Conservation (phyloP, 2,888 invertebrate species). For the Girardia tigrina region DNA sequence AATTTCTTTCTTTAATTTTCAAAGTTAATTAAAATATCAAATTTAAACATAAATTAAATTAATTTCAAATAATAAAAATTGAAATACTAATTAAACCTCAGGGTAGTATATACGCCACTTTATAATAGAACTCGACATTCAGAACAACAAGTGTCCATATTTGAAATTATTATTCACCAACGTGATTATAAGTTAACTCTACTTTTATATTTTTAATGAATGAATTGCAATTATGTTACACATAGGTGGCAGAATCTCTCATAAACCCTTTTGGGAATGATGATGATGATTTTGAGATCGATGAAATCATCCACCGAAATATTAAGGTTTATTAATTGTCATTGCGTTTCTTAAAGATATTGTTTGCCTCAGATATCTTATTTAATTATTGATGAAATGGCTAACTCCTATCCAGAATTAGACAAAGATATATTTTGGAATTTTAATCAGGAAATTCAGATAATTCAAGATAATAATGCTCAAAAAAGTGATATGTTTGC, state of each 20-base stretch:
- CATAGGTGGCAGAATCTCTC: neutral
- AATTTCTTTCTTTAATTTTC: too few relatives aligned
- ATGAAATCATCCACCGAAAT: conserved; percentile 12
- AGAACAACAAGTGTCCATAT: too few relatives aligned
- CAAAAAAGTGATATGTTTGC: neutral
- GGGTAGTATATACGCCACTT: too few relatives aligned
- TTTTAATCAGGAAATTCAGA: neutral
- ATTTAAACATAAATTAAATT: too few relatives aligned
- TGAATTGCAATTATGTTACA: too few relatives aligned
- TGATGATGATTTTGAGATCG: conserved; percentile 14
- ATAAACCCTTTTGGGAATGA: conserved; percentile 1
- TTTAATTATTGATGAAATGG: conserved; percentile 24
- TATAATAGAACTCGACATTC: too few relatives aligned
- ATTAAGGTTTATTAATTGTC: neutral
- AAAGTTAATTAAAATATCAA: too few relatives aligned
- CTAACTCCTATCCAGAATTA: neutral
- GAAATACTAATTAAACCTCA: too few relatives aligned
- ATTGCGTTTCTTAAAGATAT: neutral
- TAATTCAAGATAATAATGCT: neutral
- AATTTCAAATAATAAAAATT: too few relatives aligned
- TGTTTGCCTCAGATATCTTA: conserved; percentile 15
- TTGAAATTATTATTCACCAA: too few relatives aligned
- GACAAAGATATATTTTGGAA: conserved; percentile 27
- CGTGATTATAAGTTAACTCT: too few relatives aligned
- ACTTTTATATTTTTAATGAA: too few relatives aligned